Conservation (phyloP, 2,797 vertebrate genomes). For the Argya squamiceps region DNA sequence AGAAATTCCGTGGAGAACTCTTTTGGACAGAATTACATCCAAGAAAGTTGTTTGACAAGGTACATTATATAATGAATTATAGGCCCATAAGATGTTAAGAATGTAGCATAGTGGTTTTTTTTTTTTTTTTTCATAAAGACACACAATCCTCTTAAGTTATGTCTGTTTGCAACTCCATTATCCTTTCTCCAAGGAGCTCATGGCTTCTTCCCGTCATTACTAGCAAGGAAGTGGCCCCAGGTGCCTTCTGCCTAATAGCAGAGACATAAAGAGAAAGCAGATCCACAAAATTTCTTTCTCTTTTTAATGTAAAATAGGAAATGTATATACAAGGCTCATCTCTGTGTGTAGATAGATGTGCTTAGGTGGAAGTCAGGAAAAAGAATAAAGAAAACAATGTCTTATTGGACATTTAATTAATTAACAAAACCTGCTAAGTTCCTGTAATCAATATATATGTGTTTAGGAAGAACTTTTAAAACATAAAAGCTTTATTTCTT, state of each 20-base stretch:
- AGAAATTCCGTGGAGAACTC: neutral
- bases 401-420: neutral
- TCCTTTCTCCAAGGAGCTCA: neutral
- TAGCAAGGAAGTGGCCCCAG: neutral
- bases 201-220: neutral
- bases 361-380: neutral
- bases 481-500: neutral
- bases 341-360: neutral
- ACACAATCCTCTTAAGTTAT: neutral
- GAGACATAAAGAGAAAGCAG: neutral
- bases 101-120: neutral
- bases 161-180: neutral
- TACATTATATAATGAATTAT: neutral
- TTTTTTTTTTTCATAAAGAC: neutral
- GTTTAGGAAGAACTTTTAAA: neutral
- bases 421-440: neutral
- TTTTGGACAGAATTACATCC: neutral
- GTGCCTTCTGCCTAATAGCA: neutral
- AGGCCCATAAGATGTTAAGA: neutral
- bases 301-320: neutral
- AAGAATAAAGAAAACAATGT: neutral
- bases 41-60: neutral
- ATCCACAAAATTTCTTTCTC: neutral
- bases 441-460: neutral
- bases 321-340: neutral